Base-by-base conservation (phyloP, 53 echinoderm and acorn worm species). In the Holothuria scabra region DNA sequence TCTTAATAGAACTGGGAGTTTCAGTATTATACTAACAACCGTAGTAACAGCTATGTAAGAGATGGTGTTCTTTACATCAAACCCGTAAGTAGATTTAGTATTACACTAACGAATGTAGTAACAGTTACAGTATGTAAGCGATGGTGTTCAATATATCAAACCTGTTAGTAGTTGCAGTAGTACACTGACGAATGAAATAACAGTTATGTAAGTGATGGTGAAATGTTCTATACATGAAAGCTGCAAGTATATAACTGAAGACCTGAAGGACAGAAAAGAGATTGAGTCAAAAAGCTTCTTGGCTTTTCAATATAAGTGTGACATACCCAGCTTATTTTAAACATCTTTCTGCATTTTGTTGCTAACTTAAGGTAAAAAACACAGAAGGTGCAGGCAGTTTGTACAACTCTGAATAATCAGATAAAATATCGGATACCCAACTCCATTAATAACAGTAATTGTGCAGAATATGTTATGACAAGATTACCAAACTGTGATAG, bases 121-220 rank as follows among this genome's bases (percentile, higher is more conserved):
- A 93, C 88, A 95, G 93, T 71, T 93, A 93, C 58, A 58, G 58
- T 33, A 20, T 44, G 93, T 93, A 11, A 72, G 90, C 33, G 91
- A 96, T 56, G 89, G 87, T 20, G 84, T 46, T 2, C 91, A 93
- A 0, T 96, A 82, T 69, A 66, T 96, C 21, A 96, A 96, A 83
- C 96, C 96, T 65, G 96, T 96, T 91, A 93, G 96, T 93, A 96
- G 84, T 96, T 96, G 70, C 93, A 95, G 60, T 95, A 88, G n/a
- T 93, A 95, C 83, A 89, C 87, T 78, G 93, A 93, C 71, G 91
- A 95, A 69, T 89, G 93, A 13, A 87, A 86, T n/a, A 95, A 93
- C 88, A 95, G 93, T 71, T 93, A 93, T 44, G 93, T 93, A 11
- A 72, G 90, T 33, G 91, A 96, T 56, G 89, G 87, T 20, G 84